Percentiles rank a stretch among this genome's conserved stretches.
Conservation (phyloP, 2,113 vertebrate species). For the Oreochromis aureus region DNA sequence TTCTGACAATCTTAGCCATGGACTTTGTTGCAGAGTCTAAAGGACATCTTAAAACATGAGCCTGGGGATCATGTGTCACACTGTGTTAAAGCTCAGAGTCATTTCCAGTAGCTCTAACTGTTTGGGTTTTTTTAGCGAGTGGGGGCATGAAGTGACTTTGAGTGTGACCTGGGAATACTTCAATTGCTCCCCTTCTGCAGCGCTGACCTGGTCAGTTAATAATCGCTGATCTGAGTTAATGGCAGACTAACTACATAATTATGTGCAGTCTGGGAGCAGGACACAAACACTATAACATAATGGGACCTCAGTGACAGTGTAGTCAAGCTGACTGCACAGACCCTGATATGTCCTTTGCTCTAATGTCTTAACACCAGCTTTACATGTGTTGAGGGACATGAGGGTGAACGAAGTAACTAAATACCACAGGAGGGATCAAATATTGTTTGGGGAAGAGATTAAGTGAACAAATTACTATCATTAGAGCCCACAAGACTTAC, state of each 20-base stretch:
- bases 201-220: neutral
- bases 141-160: neutral
- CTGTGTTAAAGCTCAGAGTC: neutral
- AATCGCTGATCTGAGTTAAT: constrained; percentile 7
- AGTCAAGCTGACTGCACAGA: neutral
- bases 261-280: constrained; percentile 2
- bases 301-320: neutral
- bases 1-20: neutral
- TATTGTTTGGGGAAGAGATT: neutral
- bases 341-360: neutral
- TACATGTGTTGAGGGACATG: neutral
- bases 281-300: neutral
- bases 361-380: neutral
- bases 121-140: accelerated
- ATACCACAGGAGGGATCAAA: neutral
- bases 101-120: neutral
- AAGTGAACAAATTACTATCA: neutral
- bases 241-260: constrained; percentile 36
- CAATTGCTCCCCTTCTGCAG: neutral
- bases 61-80: neutral
- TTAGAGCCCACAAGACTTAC: neutral
- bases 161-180: neutral
- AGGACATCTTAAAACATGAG: neutral
- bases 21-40: neutral
- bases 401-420: neutral